Evolutionary conservation across 1,140 invertebrate species (phyloP).

Genomic region (Neodiprion virginianus): DNA sequence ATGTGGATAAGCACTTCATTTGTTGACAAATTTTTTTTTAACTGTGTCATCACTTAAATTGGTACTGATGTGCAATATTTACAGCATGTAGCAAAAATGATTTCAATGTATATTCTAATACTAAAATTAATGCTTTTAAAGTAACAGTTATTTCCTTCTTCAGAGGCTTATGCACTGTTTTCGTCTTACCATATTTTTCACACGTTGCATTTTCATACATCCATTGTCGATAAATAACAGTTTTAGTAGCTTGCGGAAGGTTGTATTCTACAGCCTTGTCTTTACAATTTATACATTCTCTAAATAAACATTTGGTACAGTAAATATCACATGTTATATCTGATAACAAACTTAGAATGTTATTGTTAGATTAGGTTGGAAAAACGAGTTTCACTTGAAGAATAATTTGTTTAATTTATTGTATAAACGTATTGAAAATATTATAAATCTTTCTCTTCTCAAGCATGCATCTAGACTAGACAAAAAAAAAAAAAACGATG

Average conservation of each 20-base stretch:
- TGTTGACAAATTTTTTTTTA: conserved; percentile 7
- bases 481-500: too few relatives aligned
- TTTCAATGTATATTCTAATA: conserved; percentile 12
- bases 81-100: conserved; percentile 9
- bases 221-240: too few relatives aligned
- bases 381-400: too few relatives aligned
- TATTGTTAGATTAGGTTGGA: neutral
- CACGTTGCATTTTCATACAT: too few relatives aligned
- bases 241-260: too few relatives aligned
- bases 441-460: too few relatives aligned
- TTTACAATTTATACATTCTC: conserved; percentile 19
- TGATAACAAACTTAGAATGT: conserved; percentile 15
- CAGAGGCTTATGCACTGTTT: neutral
- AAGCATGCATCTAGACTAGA: too few relatives aligned
- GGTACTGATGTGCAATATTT: conserved; percentile 9
- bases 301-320: conserved; percentile 12
- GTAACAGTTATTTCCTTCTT: conserved; percentile 8
- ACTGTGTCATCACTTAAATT: neutral
- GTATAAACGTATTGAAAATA: too few relatives aligned
- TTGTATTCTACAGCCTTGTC: neutral
- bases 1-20: conserved; percentile 19
- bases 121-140: conserved; percentile 5
- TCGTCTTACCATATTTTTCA: too few relatives aligned
- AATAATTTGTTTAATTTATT: too few relatives aligned
- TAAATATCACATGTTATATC: conserved; percentile 18